Percentiles rank a stretch among this genome's conserved stretches.
Evolutionary conservation across 2,797 vertebrate genomes (phyloP).

Genomic region (Euthynnus affinis): DNA sequence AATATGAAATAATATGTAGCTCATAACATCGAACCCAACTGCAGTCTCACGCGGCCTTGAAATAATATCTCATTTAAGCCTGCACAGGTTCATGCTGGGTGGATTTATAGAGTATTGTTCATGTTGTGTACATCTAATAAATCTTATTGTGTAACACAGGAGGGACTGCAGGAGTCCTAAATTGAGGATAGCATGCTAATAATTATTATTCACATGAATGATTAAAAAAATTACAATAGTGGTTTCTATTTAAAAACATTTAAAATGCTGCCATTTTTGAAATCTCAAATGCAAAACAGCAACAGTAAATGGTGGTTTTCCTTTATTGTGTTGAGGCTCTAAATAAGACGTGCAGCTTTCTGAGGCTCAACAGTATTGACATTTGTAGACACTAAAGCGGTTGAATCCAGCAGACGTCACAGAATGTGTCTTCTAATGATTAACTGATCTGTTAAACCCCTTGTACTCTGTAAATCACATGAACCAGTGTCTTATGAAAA

Average conservation of each 20-base stretch:
- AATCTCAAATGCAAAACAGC: constrained; percentile 39
- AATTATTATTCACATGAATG: constrained; percentile 29
- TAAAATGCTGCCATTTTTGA: constrained; percentile 1
- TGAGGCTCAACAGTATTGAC: constrained; percentile 38
- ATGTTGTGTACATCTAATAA: constrained; percentile 11
- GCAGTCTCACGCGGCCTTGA: background rate
- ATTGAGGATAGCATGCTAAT: constrained; percentile 1
- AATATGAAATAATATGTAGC: constrained; percentile 11
- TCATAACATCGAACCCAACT: background rate
- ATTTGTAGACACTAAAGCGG: constrained; percentile 48
- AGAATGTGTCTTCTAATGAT: constrained; percentile 49
- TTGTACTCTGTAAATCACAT: constrained; percentile 43
- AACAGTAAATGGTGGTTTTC: constrained; percentile 13
- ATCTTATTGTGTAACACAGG: constrained; percentile 16
- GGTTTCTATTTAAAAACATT: constrained; percentile 22
- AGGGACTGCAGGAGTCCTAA: background rate
- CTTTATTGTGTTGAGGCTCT: constrained; percentile 15
- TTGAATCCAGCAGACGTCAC: constrained; percentile 50
- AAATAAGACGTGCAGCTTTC: constrained; percentile 44
- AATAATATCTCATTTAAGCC: background rate
- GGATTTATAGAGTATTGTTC: constrained; percentile 10
- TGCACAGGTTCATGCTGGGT: background rate
- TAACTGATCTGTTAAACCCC: constrained; percentile 45
- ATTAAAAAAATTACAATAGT: constrained; percentile 20
- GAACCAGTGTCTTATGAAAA: constrained; percentile 36